These are phyloP conservation scores for Galeopterus variegatus DNA, from an alignment of 2,113 vertebrate species.

Conservation along the genomic window DNA sequence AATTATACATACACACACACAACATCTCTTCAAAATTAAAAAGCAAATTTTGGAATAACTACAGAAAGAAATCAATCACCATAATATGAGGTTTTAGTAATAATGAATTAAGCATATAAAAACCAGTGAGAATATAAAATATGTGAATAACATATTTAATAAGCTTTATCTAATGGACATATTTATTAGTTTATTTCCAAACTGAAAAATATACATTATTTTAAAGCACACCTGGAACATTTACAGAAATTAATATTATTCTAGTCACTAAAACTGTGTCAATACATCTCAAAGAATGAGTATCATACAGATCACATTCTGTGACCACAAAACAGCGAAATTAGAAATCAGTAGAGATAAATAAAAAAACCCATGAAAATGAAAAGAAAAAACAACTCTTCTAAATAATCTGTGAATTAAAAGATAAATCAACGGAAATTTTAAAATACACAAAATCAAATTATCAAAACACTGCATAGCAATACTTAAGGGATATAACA, in stretches of 20 bases:
- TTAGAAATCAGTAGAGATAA: not conserved
- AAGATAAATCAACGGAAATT: not conserved
- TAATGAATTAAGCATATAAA: not conserved
- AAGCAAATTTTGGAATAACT: not conserved
- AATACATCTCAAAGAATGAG: not conserved
- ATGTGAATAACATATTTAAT: not conserved
- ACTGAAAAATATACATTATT: not conserved
- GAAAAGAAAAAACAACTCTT: not conserved
- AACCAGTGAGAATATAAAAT: not conserved
- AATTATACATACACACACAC: not conserved
- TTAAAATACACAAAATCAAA: not conserved
- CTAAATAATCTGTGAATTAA: not conserved
- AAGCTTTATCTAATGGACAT: not conserved
- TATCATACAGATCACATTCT: not conserved
- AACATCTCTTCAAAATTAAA: slow-evolving; percentile 15
- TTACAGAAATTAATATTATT: not conserved
- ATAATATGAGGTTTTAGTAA: not conserved
- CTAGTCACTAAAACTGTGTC: not conserved
- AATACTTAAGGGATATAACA: not conserved
- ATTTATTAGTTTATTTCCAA: not conserved
- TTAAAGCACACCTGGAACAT: not conserved
- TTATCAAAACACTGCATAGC: not conserved
- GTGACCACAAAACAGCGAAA: not conserved
- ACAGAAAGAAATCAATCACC: not conserved
- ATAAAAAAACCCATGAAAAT: not conserved